Evolutionary conservation across 2,113 vertebrate species (phyloP), one percentile per base, ranked within the genome.

Genomic region (Chaenogobius annularis): DNA sequence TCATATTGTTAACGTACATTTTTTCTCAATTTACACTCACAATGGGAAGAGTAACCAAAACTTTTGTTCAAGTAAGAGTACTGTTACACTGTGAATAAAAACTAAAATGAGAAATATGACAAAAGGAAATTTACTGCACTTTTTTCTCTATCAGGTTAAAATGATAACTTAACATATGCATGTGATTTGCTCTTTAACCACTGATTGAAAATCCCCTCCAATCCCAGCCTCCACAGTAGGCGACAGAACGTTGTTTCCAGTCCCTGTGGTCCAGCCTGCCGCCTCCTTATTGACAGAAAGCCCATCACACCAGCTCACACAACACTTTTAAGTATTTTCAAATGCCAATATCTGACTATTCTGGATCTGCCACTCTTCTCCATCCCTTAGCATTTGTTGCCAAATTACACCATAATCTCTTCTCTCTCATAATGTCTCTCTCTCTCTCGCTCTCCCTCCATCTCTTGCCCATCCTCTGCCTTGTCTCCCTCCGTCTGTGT

Each of bases 401-500:
- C 61, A 63, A 63, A 63, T 63, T 63, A 63, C 61, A 63, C 35
- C 61, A 43, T 12, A 46, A 26, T 14, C 11, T 46, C 44, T 31
- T 13, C 63, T 46, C 75, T 80, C 46, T 50, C 14, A 31, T 31
- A 31, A 31, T 31, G 26, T 31, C 26, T 4, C 26, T 31, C 44
- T 13, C 63, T 46, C 75, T 80, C 46, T 50, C 14, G 22, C 58
- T 70, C 55, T 72, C 13, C 40, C 17, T 46, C 44, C 13, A 31
- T 55, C 47, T 70, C 67, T 17, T 52, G 47, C 58, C 20, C 52
- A 13, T 12, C 22, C 74, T 68, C 56, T 58, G 37, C 68, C 50
- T 71, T 63, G 48, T 47, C 23, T 20, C n/a, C 50, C 77, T 74
- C 68, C 40, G 67, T 46, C 17, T 47, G 50, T 19, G 31, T 56